Conservation (phyloP, 2,888 invertebrate species). For the Leistus spinibarbis region DNA sequence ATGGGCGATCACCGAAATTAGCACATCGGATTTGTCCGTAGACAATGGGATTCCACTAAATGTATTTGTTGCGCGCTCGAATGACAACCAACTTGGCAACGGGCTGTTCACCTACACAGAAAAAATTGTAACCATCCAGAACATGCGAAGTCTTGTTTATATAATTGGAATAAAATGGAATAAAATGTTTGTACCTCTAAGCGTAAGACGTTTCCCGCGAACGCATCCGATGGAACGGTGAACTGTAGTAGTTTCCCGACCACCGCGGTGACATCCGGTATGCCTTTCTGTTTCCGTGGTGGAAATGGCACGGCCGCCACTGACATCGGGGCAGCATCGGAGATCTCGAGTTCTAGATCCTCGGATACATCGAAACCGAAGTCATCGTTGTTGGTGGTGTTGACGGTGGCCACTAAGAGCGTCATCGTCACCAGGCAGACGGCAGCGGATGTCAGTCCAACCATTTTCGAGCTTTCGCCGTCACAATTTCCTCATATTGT, state of each 20-base stretch:
- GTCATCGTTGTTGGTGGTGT: conserved; percentile 52
- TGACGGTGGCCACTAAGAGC: conserved; percentile 30
- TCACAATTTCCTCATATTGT: conserved; percentile 32
- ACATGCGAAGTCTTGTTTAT: background rate
- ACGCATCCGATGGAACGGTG: conserved; percentile 73
- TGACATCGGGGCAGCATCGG: conserved; percentile 34
- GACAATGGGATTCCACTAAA: conserved; percentile 76
- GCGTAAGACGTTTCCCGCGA: conserved; percentile 68
- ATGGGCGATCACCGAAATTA: conserved; percentile 65
- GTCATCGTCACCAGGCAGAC: background rate
- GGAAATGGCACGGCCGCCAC: conserved; percentile 39
- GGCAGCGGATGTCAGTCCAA: conserved; percentile 10
- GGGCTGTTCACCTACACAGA: conserved; percentile 55
- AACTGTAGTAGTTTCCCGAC: conserved; percentile 76
- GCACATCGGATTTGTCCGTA: conserved; percentile 71
- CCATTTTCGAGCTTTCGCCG: conserved; percentile 5
- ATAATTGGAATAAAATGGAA: conserved; percentile 17
- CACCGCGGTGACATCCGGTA: conserved; percentile 70
- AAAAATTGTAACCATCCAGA: background rate
- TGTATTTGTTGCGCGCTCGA: conserved; percentile 71
- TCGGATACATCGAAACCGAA: conserved; percentile 55
- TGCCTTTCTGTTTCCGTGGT: conserved; percentile 55
- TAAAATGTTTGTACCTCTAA: conserved; percentile 67
- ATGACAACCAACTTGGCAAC: conserved; percentile 72
- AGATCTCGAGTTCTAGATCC: conserved; percentile 47